These are phyloP conservation scores for Solenopsis invicta DNA, from an alignment of 1,140 invertebrate species.

Conservation along the genomic window DNA sequence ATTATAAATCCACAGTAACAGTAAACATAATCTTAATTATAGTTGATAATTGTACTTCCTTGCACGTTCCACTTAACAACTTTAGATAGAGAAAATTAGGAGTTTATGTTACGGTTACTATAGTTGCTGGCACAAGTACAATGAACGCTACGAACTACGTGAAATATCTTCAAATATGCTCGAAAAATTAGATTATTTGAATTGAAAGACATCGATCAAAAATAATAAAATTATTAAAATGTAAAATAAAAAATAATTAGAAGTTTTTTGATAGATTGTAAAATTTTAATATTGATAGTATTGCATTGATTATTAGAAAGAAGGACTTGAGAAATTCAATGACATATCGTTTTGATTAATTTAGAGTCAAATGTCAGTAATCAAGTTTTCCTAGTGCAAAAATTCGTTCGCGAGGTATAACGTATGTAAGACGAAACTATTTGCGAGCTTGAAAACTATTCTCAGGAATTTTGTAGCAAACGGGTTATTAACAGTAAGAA, in stretches of 20 bases:
- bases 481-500: constrained; percentile 25
- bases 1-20: neutral
- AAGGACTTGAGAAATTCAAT: neutral
- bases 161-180: neutral
- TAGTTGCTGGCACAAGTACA: neutral
- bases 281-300: neutral
- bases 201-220: neutral
- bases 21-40: constrained; percentile 29
- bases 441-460: constrained; percentile 10
- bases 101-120: neutral
- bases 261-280: neutral
- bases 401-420: constrained; percentile 14
- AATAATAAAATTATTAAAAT: neutral
- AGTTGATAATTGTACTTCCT: constrained; percentile 28
- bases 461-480: constrained; percentile 17
- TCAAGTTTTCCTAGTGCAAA: neutral
- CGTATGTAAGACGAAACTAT: constrained; percentile 3
- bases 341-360: neutral
- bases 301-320: neutral
- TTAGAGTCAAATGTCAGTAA: neutral
- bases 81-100: constrained; percentile 14
- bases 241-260: neutral
- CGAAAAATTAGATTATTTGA: neutral
- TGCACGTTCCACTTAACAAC: constrained; percentile 31
- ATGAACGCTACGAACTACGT: neutral